Conservation (phyloP, 2,888 invertebrate species). For the Leptinotarsa peninsularis region DNA sequence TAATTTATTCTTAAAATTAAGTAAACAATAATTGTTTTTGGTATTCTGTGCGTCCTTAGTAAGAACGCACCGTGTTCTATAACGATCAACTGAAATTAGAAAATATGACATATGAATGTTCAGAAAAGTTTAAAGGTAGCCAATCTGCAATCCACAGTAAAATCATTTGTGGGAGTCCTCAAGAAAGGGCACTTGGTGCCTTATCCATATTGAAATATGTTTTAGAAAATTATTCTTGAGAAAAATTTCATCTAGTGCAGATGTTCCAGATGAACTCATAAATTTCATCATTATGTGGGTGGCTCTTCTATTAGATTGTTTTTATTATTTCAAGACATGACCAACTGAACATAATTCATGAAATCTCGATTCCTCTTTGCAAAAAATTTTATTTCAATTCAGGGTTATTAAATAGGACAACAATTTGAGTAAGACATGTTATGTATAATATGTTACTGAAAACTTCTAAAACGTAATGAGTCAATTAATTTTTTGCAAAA, state of each 20-base stretch:
- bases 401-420: too few relatives aligned
- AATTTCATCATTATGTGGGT: not conserved
- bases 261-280: not conserved
- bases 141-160: not conserved
- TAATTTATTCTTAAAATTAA: constrained; percentile 25
- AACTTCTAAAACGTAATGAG: too few relatives aligned
- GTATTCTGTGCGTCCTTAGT: not conserved
- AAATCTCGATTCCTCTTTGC: too few relatives aligned
- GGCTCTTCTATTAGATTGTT: not conserved
- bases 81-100: not conserved
- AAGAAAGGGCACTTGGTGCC: not conserved
- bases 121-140: too few relatives aligned
- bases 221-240: not conserved
- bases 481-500: too few relatives aligned
- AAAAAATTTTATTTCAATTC: too few relatives aligned
- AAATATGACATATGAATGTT: not conserved
- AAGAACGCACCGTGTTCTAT: not conserved
- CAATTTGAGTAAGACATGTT: too few relatives aligned
- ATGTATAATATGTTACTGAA: too few relatives aligned
- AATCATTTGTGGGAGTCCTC: constrained; percentile 1
- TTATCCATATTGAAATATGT: not conserved
- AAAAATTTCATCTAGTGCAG: too few relatives aligned
- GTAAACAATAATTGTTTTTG: constrained; percentile 3
- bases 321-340: too few relatives aligned
- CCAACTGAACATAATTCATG: too few relatives aligned